Percentiles rank a stretch among this genome's conserved stretches.
phyloP scores from a whole-genome alignment of 2,888 invertebrate genomes.

The Ceraclea dissimilis region DNA sequence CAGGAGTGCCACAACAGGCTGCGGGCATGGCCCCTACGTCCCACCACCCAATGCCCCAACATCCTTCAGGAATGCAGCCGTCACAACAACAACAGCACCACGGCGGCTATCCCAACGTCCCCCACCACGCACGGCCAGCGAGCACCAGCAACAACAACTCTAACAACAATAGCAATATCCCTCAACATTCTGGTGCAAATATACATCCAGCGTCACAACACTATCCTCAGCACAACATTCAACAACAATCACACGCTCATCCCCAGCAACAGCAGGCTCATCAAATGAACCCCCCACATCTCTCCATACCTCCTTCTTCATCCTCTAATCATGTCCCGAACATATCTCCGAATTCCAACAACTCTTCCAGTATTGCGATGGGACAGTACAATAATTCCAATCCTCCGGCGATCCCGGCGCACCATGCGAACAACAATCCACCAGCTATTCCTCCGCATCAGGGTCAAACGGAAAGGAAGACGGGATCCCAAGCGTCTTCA shows the following conservation, averaged over 20 bases:
- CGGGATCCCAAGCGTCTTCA: slow-evolving; percentile 36
- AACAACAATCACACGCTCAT: not conserved
- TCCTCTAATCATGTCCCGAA: not conserved
- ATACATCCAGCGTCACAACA: not conserved
- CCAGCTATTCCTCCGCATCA: slow-evolving; percentile 25
- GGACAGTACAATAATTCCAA: not conserved
- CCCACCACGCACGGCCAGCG: not conserved
- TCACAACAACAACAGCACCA: slow-evolving; percentile 27
- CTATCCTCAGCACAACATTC: not conserved
- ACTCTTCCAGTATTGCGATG: not conserved
- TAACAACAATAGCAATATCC: not conserved
- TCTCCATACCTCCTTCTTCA: not conserved
- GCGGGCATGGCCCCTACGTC: slow-evolving; percentile 21
- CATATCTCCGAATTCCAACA: slow-evolving; percentile 4
- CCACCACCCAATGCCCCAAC: not conserved
- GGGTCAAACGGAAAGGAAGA: slow-evolving; percentile 29
- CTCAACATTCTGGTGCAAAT: not conserved
- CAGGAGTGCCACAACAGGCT: slow-evolving; percentile 9
- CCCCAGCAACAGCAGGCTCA: not conserved
- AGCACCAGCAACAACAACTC: not conserved
- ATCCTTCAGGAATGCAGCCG: slow-evolving; percentile 23
- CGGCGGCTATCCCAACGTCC: slow-evolving; percentile 1
- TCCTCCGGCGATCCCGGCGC: slow-evolving; percentile 16
- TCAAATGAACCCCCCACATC: not conserved
- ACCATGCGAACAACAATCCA: slow-evolving; percentile 21